phyloP scores from a whole-genome alignment of 2,888 invertebrate genomes.

The Heliconius charithonia region DNA sequence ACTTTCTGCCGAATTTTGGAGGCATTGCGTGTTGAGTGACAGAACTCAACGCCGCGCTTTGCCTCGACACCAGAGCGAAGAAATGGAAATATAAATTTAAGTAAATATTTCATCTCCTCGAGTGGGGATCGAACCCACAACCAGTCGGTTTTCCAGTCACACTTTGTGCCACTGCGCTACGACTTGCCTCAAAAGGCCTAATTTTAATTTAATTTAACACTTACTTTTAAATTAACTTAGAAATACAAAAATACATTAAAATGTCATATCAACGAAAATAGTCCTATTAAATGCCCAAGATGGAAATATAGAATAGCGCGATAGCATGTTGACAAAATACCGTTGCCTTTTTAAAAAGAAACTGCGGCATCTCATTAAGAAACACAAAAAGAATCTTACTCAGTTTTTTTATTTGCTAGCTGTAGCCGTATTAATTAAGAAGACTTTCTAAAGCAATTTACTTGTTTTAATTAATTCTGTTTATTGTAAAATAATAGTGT shows the following conservation, averaged over 20 bases:
- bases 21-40: too few relatives aligned
- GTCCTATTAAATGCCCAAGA: background rate
- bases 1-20: too few relatives aligned
- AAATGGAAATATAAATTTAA: too few relatives aligned
- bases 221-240: background rate
- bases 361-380: constrained; percentile 23
- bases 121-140: too few relatives aligned
- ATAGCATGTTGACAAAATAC: background rate
- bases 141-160: too few relatives aligned
- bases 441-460: constrained; percentile 37
- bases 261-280: background rate
- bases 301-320: background rate
- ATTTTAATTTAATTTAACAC: too few relatives aligned
- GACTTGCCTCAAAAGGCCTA: too few relatives aligned
- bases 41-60: too few relatives aligned
- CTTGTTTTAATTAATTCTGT: constrained; percentile 13
- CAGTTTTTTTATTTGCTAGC: constrained; percentile 17
- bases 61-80: too few relatives aligned
- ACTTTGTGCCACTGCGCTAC: too few relatives aligned
- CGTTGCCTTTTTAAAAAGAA: constrained; percentile 1
- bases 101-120: too few relatives aligned
- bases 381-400: constrained; percentile 30
- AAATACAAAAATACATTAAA: background rate
- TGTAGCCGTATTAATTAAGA: constrained; percentile 41
- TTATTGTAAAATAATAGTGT: background rate